Base-by-base conservation (phyloP, 2,113 vertebrate genomes). In the Pyrgilauda ruficollis region DNA sequence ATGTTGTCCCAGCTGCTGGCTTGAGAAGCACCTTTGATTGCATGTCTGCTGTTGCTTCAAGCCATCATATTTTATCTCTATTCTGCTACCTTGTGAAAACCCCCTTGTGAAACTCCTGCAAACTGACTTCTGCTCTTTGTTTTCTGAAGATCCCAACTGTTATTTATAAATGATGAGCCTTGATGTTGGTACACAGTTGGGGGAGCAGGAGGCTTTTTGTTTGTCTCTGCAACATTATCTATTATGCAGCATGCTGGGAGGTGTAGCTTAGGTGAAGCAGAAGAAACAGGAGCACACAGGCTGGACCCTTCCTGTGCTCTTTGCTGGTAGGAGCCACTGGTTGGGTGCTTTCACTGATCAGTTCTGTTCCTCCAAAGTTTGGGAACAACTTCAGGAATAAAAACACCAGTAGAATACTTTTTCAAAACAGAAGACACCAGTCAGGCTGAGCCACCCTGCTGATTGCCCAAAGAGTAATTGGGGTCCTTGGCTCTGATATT, bases 301-400 rank as follows among this genome's bases (percentile, higher is more conserved):
- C 46, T 79, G 70, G 46, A 90, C 55, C 43, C 22, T 85, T 62
- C 68, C 61, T 62, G 37, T 1, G 1, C 58, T 24, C 59, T 63
- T 84, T 37, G 61, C 76, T 76, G 67, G 33, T 28, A 13, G 85
- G 64, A 91, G 22, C 30, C 31, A 11, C 55, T 50, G 62, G 5
- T 23, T 6, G 1, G 24, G 21, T 55, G 47, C 91, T 61, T 63
- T 75, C 50, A 33, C 28, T 74, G 68, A 28, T 77, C 37, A n/a
- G 4, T 74, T 89, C 67, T 94, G 27, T 70, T 77, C 43, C 47
- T 88, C 47, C 16, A 55, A 46, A 64, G 28, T 86, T 90, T 56
- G 72, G 72, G 76, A 90, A 72, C 47, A 77, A 75, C 59, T 91
- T 74, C 61, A 93, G 72, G 35, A 86, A 41, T 88, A 28, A 92